phyloP scores from a whole-genome alignment of 1,140 invertebrate genomes.

The Ceratosolen solmsi region DNA sequence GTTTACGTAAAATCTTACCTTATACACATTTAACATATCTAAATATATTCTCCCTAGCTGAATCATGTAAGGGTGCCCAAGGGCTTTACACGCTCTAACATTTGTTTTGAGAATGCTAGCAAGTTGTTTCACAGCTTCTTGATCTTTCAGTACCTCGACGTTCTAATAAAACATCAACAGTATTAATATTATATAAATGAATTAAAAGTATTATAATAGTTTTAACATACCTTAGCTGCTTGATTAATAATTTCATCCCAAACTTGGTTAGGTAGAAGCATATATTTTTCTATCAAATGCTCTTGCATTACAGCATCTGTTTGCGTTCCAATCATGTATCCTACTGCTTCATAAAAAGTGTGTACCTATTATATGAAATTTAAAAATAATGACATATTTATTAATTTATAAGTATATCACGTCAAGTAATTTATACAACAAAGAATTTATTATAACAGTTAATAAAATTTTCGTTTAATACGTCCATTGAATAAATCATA shows the following conservation, averaged over 20 bases:
- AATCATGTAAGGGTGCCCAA: constrained; percentile 96
- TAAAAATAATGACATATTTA: not conserved
- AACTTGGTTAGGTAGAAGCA: constrained; percentile 97
- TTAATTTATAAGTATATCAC: not conserved
- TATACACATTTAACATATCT: constrained; percentile 99
- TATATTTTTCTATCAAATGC: constrained; percentile 96
- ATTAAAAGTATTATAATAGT: constrained; percentile 13
- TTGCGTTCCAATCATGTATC: constrained; percentile 98
- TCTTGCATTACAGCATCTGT: constrained; percentile 92
- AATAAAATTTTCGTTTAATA: too few relatives aligned
- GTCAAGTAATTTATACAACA: too few relatives aligned
- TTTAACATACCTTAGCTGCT: constrained; percentile 82
- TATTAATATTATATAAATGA: not conserved
- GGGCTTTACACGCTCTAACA: constrained; percentile 96
- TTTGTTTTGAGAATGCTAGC: constrained; percentile 99
- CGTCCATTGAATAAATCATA: too few relatives aligned
- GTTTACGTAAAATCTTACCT: constrained; percentile 75
- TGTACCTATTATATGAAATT: constrained; percentile 82
- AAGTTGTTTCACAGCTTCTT: constrained; percentile 96
- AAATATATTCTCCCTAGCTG: constrained; percentile 97
- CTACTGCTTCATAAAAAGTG: constrained; percentile 99
- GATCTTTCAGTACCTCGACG: constrained; percentile 96
- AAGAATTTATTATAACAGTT: too few relatives aligned
- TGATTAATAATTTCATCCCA: constrained; percentile 99
- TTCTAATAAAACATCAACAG: constrained; percentile 76